Conservation (phyloP, 2,797 vertebrate genomes). For the Pseudochaenichthys georgianus region DNA sequence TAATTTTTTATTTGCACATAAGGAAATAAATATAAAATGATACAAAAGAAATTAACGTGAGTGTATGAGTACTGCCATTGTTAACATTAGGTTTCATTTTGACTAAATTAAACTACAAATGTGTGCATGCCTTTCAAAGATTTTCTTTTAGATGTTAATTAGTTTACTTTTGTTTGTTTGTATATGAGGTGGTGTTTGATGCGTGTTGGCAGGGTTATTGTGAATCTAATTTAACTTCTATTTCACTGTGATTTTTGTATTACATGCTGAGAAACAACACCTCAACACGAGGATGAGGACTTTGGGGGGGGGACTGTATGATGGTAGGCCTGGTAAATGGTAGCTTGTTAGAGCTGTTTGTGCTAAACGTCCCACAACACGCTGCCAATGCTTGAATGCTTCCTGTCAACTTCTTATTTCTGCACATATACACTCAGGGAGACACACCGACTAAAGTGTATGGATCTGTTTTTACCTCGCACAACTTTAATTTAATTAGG, state of each 20-base stretch:
- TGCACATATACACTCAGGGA: too few species aligned
- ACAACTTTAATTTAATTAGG: too few species aligned
- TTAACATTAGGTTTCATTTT: constrained; percentile 7
- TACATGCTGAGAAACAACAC: too few species aligned
- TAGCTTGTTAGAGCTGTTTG: constrained; percentile 78
- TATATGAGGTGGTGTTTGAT: not conserved
- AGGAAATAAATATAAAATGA: constrained; percentile 16
- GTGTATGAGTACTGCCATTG: constrained; percentile 3
- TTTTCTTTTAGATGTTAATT: not conserved
- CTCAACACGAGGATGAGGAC: constrained; percentile 32
- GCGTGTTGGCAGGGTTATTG: not conserved
- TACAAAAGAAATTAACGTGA: constrained; percentile 21
- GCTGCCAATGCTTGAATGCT: constrained; percentile 56
- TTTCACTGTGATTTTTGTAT: too few species aligned
- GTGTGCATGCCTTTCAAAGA: too few species aligned
- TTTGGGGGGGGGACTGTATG: constrained; percentile 7
- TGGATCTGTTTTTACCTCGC: constrained; percentile 13
- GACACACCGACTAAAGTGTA: constrained; percentile 1
- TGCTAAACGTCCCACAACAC: constrained; percentile 57
- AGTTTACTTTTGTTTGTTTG: not conserved
- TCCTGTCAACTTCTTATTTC: constrained; percentile 36
- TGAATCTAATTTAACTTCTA: too few species aligned
- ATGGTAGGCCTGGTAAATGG: constrained; percentile 60
- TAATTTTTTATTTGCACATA: constrained; percentile 25
- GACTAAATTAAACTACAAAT: not conserved